phyloP scores from a whole-genome alignment of 2,888 invertebrate genomes.

The Tinea trinotella region DNA sequence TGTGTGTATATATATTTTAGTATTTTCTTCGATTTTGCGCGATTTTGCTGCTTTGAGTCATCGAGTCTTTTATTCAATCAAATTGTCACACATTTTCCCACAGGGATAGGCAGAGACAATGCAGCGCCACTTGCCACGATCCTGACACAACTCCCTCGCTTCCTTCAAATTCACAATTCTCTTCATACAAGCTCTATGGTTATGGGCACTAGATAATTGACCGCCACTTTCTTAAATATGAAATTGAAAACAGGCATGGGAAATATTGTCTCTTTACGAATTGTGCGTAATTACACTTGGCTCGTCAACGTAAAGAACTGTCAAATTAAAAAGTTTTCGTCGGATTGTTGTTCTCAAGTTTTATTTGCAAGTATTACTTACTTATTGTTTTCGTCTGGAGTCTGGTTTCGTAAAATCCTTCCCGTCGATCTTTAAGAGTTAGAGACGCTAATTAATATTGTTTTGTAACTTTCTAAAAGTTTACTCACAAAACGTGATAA shows the following conservation, averaged over 20 bases:
- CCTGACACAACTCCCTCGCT: too few relatives aligned
- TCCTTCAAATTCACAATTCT: too few relatives aligned
- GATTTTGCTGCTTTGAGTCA: too few relatives aligned
- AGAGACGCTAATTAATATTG: neutral
- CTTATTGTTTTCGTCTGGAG: neutral
- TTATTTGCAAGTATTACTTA: neutral
- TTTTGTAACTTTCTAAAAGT: neutral
- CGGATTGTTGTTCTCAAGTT: slow-evolving; percentile 1
- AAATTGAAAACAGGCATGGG: neutral
- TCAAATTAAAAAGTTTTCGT: neutral
- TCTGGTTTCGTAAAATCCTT: neutral
- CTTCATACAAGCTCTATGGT: too few relatives aligned
- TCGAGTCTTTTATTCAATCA: too few relatives aligned
- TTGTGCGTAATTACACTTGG: neutral
- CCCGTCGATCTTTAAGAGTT: neutral
- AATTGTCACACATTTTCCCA: too few relatives aligned
- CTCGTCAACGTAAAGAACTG: neutral
- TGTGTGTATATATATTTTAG: too few relatives aligned
- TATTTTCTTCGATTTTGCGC: too few relatives aligned
- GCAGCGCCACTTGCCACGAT: too few relatives aligned
- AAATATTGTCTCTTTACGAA: slow-evolving; percentile 1
- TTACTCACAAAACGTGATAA: neutral
- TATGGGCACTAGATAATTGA: too few relatives aligned
- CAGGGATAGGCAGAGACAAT: too few relatives aligned
- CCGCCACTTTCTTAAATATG: too few relatives aligned